Base-by-base conservation (phyloP, 2,888 invertebrate species). In the Caenorhabditis sp. region DNA sequence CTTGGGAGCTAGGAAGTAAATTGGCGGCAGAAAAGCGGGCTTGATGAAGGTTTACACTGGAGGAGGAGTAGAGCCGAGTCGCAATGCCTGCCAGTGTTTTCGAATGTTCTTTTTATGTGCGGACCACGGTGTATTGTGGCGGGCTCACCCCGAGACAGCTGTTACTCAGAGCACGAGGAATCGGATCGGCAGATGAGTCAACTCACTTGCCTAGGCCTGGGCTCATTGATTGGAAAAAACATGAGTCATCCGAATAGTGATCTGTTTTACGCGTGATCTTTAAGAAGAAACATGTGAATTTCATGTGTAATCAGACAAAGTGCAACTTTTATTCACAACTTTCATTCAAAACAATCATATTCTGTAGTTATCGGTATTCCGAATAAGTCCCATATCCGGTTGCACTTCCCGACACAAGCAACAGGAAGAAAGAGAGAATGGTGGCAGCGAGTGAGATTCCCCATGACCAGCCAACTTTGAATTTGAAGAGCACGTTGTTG, bases 391-490 rank as follows among this genome's bases (percentile, higher is more conserved):
- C 65, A 48, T 74, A 74, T 52, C 76, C 76, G 35, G 56, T 58
- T 2, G 76, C 58, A 41, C 63, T 59, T 32, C 39, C 76, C 15
- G 30, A 62, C 9, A 68, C 46, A 32, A 68, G 27, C n/a, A 78
- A 43, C 0, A 78, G 32, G 7, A 68, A 8, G 3, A 73, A 37
- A 4, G 73, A 26, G 6, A 73, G 43, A 20, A 73, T 62, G 20
- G 65, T 53, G 7, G 73, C 68, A 24, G 71, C 71, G 13, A 78
- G 24, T 11, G 59, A 50, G 11, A 78, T 11, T 37, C 66, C 72
- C 78, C 78, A 78, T 0, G 78, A 78, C 78, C 78, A 78, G 7
- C 72, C 78, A 20, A 78, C 43, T 72, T 77, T 52, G 11, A 76
- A 52, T 8, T 26, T 17, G 11, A 24, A n/a, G n/a, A n/a, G n/a